Percentiles rank a stretch among this genome's conserved stretches.
Conservation (phyloP, 2,888 invertebrate species). For the Rhagium mordax region DNA sequence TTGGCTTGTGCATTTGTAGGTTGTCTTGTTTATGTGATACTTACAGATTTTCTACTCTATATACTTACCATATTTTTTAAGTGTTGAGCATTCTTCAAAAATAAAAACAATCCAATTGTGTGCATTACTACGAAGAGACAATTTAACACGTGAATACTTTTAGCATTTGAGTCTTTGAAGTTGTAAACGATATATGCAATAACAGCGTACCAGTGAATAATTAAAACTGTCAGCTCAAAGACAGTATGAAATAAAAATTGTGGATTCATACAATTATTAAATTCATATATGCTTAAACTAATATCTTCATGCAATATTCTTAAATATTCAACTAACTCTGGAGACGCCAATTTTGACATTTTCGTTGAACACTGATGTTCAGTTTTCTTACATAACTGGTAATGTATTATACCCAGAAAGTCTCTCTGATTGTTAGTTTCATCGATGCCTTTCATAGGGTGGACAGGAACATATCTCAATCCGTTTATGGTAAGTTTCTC, state of each 20-base stretch:
- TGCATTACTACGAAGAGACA: conserved; percentile 64
- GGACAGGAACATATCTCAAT: conserved; percentile 63
- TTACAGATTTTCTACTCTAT: too few species aligned
- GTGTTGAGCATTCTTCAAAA: conserved; percentile 65
- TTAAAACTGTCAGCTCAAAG: conserved; percentile 64
- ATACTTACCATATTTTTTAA: conserved; percentile 67
- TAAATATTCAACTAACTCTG: conserved; percentile 64
- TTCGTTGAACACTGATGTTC: conserved; percentile 55
- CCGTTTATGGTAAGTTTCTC: conserved; percentile 63
- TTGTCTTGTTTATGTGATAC: too few species aligned
- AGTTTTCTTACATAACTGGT: conserved; percentile 60
- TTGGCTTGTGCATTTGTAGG: too few species aligned
- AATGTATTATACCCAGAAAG: conserved; percentile 62
- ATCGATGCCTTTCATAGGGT: conserved; percentile 63
- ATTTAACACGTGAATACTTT: conserved; percentile 64
- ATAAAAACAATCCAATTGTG: conserved; percentile 63
- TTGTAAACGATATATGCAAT: conserved; percentile 65
- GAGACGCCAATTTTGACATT: conserved; percentile 52
- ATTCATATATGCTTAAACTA: conserved; percentile 61
- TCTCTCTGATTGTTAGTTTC: conserved; percentile 61
- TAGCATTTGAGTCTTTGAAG: conserved; percentile 60
- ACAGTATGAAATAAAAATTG: conserved; percentile 64
- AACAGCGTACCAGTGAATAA: conserved; percentile 67
- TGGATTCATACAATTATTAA: conserved; percentile 65
- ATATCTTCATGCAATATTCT: conserved; percentile 66